Evolutionary conservation across 2,888 invertebrate genomes (phyloP).

Genomic region (Drosophila ezoana): DNA sequence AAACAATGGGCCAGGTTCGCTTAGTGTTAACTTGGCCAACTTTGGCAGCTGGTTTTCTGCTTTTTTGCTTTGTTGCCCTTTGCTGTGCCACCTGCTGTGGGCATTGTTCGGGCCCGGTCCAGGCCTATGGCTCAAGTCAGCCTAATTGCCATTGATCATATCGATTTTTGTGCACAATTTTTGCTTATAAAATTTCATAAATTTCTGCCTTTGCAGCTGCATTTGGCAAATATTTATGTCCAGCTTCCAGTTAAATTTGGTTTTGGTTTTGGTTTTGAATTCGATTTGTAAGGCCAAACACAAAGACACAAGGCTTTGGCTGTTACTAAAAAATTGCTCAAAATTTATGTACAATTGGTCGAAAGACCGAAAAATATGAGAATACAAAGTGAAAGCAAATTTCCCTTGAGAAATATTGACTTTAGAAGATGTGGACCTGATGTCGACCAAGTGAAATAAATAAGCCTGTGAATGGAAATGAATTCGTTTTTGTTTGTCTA

Average conservation of each 20-base stretch:
- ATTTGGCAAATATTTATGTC: slow-evolving; percentile 64
- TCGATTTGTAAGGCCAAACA: not conserved
- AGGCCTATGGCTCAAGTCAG: slow-evolving; percentile 12
- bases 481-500: no score
- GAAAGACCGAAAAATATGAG: no score
- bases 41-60: slow-evolving; percentile 24
- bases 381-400: no score
- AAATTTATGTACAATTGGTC: no score
- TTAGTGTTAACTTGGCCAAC: slow-evolving; percentile 30
- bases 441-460: no score
- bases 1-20: slow-evolving; percentile 42
- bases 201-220: slow-evolving; percentile 30
- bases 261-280: not conserved
- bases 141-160: slow-evolving; percentile 56
- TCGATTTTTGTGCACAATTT: slow-evolving; percentile 25
- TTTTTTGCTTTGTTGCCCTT: slow-evolving; percentile 7
- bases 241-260: not conserved
- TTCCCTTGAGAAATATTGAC: no score
- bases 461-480: no score
- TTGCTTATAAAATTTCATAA: slow-evolving; percentile 1
- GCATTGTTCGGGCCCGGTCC: slow-evolving; percentile 19
- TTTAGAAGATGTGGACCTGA: no score
- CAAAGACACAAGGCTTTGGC: no score
- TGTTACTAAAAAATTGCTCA: no score
- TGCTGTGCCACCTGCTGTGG: slow-evolving; percentile 20